Conservation (phyloP, 2,888 invertebrate species). For the Muschampia plurimacula region DNA sequence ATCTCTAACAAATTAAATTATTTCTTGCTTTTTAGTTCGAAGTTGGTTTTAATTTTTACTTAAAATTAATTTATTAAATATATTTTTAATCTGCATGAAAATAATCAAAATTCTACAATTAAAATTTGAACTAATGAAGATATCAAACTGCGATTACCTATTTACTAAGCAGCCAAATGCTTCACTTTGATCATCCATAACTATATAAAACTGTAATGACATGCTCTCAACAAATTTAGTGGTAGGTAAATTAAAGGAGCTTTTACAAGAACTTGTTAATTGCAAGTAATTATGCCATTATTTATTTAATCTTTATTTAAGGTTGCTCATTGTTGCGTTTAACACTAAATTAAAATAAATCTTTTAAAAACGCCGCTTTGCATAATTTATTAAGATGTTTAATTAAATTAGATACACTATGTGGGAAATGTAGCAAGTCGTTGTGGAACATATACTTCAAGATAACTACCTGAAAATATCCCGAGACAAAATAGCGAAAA, state of each 20-base stretch:
- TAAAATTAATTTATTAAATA: too few relatives aligned
- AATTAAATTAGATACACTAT: background rate
- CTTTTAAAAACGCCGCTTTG: background rate
- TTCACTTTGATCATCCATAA: background rate
- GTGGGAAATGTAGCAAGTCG: too few relatives aligned
- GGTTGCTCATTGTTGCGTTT: background rate
- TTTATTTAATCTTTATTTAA: background rate
- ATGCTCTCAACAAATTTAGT: background rate
- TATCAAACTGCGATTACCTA: too few relatives aligned
- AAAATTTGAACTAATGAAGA: too few relatives aligned
- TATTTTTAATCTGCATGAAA: too few relatives aligned
- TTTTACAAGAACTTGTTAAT: constrained; percentile 1
- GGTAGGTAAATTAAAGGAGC: background rate
- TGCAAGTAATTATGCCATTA: background rate
- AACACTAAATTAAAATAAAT: background rate
- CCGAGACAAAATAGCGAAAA: too few relatives aligned
- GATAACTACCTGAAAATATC: too few relatives aligned
- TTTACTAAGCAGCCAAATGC: background rate
- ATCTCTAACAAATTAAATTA: too few relatives aligned
- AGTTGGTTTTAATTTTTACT: too few relatives aligned
- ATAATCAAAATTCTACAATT: too few relatives aligned
- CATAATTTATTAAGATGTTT: background rate
- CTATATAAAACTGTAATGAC: background rate
- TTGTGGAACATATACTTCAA: too few relatives aligned
- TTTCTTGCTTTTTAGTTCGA: too few relatives aligned